These are phyloP conservation scores for Tympanoctomys barrerae DNA, from an alignment of 2,797 vertebrate genomes.

Conservation along the genomic window DNA sequence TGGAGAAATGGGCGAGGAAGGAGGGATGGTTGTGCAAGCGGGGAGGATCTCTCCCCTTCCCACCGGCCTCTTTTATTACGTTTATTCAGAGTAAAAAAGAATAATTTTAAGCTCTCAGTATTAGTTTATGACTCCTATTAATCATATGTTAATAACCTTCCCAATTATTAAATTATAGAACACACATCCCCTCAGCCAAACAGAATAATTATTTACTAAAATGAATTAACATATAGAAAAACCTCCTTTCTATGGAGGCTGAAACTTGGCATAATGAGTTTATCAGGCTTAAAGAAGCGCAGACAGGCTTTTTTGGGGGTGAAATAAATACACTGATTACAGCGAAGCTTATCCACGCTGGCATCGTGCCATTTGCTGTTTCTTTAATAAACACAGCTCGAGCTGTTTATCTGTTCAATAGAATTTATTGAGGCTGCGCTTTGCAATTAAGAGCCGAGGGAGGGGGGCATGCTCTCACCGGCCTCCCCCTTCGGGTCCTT, in stretches of 20 bases:
- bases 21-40: no score
- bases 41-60: not conserved
- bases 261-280: constrained; percentile 76
- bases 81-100: constrained; percentile 36
- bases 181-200: constrained; percentile 66
- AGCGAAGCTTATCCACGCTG: not conserved
- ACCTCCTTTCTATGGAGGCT: constrained; percentile 58
- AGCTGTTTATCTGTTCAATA: constrained; percentile 71
- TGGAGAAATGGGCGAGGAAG: not conserved
- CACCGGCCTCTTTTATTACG: constrained; percentile 19
- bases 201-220: constrained; percentile 80
- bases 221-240: constrained; percentile 77
- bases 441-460: constrained; percentile 50
- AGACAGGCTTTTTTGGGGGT: constrained; percentile 38
- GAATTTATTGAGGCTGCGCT: constrained; percentile 55
- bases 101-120: constrained; percentile 63
- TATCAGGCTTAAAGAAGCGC: constrained; percentile 70
- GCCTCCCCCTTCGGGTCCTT: not conserved
- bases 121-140: constrained; percentile 76
- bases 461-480: constrained; percentile 6
- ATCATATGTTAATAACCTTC: constrained; percentile 69
- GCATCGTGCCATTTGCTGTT: constrained; percentile 62
- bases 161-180: constrained; percentile 80
- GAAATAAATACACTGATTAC: constrained; percentile 72
- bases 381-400: constrained; percentile 74